A percentile compares a stretch with the other conserved stretches of the same genome.
Evolutionary conservation across 2,797 vertebrate genomes (phyloP).

Genomic region (Parambassis ranga): DNA sequence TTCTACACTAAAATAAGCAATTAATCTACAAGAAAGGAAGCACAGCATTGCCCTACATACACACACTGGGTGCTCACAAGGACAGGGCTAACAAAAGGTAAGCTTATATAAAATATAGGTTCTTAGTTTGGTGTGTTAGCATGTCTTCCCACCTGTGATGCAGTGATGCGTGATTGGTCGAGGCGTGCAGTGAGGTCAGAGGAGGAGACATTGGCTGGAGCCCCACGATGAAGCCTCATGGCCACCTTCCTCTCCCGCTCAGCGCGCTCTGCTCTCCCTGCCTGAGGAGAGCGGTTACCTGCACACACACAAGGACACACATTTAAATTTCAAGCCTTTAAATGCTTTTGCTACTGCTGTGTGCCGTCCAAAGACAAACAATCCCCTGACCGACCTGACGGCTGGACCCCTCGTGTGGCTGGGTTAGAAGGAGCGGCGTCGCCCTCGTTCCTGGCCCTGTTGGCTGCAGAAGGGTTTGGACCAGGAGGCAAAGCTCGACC

Average conservation of each 20-base stretch:
- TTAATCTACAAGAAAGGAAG: too few relatives aligned
- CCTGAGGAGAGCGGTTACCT: slow-evolving; percentile 95
- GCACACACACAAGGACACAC: not conserved
- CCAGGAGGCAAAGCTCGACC: slow-evolving; percentile 88
- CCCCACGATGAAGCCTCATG: slow-evolving; percentile 95
- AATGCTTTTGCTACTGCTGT: not conserved
- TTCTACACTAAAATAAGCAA: not conserved
- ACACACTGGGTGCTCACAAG: not conserved
- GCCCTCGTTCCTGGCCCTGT: slow-evolving; percentile 89
- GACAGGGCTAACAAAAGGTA: not conserved
- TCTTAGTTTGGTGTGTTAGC: not conserved
- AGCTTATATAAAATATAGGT: too few relatives aligned
- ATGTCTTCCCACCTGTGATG: slow-evolving; percentile 85
- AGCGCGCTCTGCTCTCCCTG: slow-evolving; percentile 86
- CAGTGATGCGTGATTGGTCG: slow-evolving; percentile 93
- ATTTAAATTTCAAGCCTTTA: not conserved
- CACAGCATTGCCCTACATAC: too few relatives aligned
- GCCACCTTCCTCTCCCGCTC: slow-evolving; percentile 97
- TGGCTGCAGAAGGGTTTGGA: slow-evolving; percentile 86
- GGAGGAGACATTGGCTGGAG: slow-evolving; percentile 93
- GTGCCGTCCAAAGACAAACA: not conserved
- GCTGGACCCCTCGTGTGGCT: slow-evolving; percentile 88
- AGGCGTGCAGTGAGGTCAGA: slow-evolving; percentile 94
- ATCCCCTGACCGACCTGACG: slow-evolving; percentile 86
- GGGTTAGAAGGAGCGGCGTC: slow-evolving; percentile 89